A percentile compares a stretch with the other conserved stretches of the same genome.
These are phyloP conservation scores for Hypomesus transpacificus DNA, from an alignment of 2,113 vertebrate species.

Conservation along the genomic window DNA sequence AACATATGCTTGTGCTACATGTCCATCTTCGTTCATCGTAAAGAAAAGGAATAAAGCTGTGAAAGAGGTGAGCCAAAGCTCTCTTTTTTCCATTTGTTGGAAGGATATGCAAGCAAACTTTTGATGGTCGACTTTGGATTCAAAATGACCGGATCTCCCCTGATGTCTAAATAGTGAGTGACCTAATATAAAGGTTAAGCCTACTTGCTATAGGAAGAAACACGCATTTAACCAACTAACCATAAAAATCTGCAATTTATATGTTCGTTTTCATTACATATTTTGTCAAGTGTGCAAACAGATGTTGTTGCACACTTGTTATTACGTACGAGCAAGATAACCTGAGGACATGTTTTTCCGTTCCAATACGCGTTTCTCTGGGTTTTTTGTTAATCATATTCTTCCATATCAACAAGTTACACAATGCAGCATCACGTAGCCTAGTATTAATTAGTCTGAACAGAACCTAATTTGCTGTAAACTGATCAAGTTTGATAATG, in stretches of 20 bases:
- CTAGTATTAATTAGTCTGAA: too few species aligned
- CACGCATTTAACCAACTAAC: too few species aligned
- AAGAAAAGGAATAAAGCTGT: constrained; percentile 24
- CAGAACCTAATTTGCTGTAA: too few species aligned
- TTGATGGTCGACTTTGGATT: constrained; percentile 7
- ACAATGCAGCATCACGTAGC: too few species aligned
- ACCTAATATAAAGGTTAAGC: too few species aligned
- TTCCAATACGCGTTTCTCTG: too few species aligned
- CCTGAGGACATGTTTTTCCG: not conserved
- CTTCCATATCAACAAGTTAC: not conserved
- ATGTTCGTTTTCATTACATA: not conserved
- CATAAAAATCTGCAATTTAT: too few species aligned
- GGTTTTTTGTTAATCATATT: not conserved
- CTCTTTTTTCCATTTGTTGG: constrained; percentile 15
- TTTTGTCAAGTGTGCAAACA: not conserved
- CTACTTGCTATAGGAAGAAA: too few species aligned
- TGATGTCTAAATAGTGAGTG: too few species aligned
- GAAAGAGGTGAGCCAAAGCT: constrained; percentile 34
- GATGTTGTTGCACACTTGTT: constrained; percentile 1
- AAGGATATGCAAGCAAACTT: constrained; percentile 24
- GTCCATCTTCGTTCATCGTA: not conserved
- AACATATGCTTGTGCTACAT: constrained; percentile 11
- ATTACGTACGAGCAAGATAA: constrained; percentile 4
- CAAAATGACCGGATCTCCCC: too few species aligned
- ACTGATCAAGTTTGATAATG: too few species aligned